Evolutionary conservation across 2,888 invertebrate species (phyloP), one percentile per base, ranked within the genome.

Genomic region (Baronia brevicornis): DNA sequence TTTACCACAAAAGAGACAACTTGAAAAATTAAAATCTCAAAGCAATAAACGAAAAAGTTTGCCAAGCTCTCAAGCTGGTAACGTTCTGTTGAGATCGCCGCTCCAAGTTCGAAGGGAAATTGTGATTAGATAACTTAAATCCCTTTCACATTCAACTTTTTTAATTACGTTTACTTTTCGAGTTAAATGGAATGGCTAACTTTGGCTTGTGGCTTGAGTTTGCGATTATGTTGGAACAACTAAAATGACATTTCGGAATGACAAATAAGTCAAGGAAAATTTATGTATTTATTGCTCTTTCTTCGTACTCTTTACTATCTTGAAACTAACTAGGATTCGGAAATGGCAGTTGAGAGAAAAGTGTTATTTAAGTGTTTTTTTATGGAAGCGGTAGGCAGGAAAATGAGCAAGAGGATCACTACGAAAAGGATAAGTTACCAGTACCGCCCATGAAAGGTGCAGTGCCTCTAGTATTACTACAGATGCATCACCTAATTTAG

Each of bases 81-180:
- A 25, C 35, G 29, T 10, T 15, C 29, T 29, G 35, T 15, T 25
- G 12, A 29, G 8, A 8, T 15, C 19, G 20, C 5, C 15, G 21
- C 20, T 21, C 8, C n/a, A 25, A 26, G 15, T n/a, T n/a, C n/a
- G n/a, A n/a, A n/a, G 29, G 14, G 8, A 35, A 26, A 26, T 29
- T 35, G 35, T 35, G 26, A 35, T 35, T 29, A 29, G 25, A 25
- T 29, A 29, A 35, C 35, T 35, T 35, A 11, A 15, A 8, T 20
- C n/a, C 28, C 26, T 28, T 24, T 7, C 7, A 21, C 25, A 21
- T 27, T 17, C 12, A 28, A 35, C 28, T 28, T 35, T 35, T 33
- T 29, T 35, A 35, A 35, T 35, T 29, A 35, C 29, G 29, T 29
- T 35, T 21, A 29, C 29, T 17, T 35, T 29, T 19, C 12, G 28